Percentiles rank a stretch among this genome's conserved stretches.
These are phyloP conservation scores for Dione juno DNA, from an alignment of 2,888 invertebrate species.

Conservation along the genomic window DNA sequence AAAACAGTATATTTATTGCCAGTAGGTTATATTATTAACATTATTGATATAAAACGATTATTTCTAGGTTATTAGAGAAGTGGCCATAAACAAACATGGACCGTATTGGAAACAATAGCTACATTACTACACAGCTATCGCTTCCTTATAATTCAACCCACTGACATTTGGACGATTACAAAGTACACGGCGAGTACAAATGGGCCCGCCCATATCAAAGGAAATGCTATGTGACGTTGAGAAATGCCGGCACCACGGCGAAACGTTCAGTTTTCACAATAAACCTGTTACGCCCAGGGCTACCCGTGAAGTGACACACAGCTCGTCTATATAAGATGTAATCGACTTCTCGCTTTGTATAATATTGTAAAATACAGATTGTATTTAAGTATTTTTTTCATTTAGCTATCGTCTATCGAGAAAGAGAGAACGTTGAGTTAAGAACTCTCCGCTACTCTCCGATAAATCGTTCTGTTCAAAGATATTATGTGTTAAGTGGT, in stretches of 20 bases:
- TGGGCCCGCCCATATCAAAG: slow-evolving; percentile 44
- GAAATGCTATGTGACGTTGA: slow-evolving; percentile 43
- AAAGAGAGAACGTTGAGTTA: not conserved
- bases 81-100: not conserved
- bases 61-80: too few relatives aligned
- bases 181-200: slow-evolving; percentile 44
- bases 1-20: too few relatives aligned
- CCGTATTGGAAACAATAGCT: slow-evolving; percentile 16
- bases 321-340: not conserved
- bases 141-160: slow-evolving; percentile 43
- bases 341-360: not conserved
- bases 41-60: too few relatives aligned
- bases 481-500: not conserved
- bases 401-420: too few relatives aligned
- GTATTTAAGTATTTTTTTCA: not conserved
- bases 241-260: slow-evolving; percentile 50
- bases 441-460: not conserved
- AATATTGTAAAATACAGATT: not conserved
- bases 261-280: slow-evolving; percentile 65
- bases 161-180: slow-evolving; percentile 48
- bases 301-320: slow-evolving; percentile 47
- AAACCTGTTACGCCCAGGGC: slow-evolving; percentile 64
- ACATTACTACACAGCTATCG: slow-evolving; percentile 6
- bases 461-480: not conserved
- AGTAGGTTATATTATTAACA: too few relatives aligned